phyloP scores from a whole-genome alignment of 2,888 invertebrate species.

The Trachelus iudaicus region DNA sequence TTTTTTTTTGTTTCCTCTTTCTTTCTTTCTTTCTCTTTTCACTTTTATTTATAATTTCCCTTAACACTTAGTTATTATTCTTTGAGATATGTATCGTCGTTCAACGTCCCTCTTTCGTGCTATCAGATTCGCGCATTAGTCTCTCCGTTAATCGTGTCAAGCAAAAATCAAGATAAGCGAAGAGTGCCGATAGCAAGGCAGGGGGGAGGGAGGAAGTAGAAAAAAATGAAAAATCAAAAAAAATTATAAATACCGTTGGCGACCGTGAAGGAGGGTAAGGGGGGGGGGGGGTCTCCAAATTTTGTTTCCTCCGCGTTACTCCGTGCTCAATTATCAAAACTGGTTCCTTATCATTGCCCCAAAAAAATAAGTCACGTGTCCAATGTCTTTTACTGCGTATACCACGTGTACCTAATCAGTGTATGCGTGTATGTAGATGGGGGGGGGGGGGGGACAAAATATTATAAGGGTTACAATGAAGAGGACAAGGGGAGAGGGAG shows the following conservation, averaged over 20 bases:
- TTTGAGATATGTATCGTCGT: slow-evolving; percentile 66
- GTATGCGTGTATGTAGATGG: no score
- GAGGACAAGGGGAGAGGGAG: no score
- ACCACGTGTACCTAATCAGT: no score
- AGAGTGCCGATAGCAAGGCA: slow-evolving; percentile 17
- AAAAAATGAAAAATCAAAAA: background rate
- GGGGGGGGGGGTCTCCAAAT: background rate
- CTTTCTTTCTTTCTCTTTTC: slow-evolving; percentile 17
- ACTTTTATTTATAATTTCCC: slow-evolving; percentile 48
- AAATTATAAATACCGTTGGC: background rate
- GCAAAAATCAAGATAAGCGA: slow-evolving; percentile 18
- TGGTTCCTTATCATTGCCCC: no score
- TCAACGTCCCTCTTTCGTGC: slow-evolving; percentile 27
- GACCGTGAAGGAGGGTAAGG: no score
- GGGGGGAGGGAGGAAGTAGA: background rate
- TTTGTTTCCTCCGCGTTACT: background rate
- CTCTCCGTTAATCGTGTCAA: slow-evolving; percentile 21
- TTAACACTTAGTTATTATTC: slow-evolving; percentile 64
- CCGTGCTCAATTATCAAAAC: no score
- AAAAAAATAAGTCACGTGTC: no score
- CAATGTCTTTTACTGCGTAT: no score
- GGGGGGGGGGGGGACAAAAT: no score
- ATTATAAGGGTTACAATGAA: no score
- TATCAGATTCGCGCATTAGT: slow-evolving; percentile 26
- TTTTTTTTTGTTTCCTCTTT: slow-evolving; percentile 16